Conservation (phyloP, 2,888 invertebrate species). For the Phania funesta region DNA sequence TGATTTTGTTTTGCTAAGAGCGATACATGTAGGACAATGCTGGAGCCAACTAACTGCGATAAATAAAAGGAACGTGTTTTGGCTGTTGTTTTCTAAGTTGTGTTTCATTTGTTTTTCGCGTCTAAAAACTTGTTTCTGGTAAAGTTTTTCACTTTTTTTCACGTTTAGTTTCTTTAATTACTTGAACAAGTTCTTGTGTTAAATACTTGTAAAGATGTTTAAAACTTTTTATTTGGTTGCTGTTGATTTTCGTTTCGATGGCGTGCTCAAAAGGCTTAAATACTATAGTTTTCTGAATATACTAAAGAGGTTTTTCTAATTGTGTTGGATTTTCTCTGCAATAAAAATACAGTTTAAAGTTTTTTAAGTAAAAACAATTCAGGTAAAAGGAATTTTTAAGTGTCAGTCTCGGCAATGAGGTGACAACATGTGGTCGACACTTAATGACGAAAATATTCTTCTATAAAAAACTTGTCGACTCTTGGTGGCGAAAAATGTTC, state of each 20-base stretch:
- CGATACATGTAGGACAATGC: background rate
- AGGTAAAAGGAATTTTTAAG: background rate
- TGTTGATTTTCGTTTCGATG: conserved; percentile 11
- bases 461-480: no score
- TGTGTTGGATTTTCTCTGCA: background rate
- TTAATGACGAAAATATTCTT: background rate
- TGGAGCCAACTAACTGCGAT: background rate
- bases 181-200: conserved; percentile 54
- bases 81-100: background rate
- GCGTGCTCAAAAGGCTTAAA: conserved; percentile 52
- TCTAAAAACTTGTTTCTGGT: background rate
- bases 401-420: background rate
- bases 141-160: background rate
- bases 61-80: conserved; percentile 37
- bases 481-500: no score
- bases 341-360: background rate
- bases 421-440: background rate
- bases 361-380: background rate
- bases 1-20: background rate
- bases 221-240: conserved; percentile 15
- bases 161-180: conserved; percentile 52
- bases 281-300: conserved; percentile 18
- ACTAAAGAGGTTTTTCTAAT: background rate
- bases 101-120: background rate
- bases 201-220: conserved; percentile 44